phyloP scores from a whole-genome alignment of 2,888 invertebrate genomes.

The Deilephila elpenor region DNA sequence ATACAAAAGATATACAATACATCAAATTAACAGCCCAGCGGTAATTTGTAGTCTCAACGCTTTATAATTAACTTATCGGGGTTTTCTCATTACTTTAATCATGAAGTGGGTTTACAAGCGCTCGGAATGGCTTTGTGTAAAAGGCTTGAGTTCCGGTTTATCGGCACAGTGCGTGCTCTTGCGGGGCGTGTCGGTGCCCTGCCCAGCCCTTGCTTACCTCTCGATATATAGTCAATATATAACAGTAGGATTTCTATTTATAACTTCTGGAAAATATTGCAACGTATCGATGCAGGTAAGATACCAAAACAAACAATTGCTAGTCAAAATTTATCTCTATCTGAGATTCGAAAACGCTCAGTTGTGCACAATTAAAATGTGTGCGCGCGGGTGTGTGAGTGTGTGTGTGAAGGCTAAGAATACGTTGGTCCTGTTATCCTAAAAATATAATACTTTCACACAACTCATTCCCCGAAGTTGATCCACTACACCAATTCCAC shows the following conservation, averaged over 20 bases:
- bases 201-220: conserved; percentile 36
- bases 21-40: not conserved
- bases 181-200: conserved; percentile 50
- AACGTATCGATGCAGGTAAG: no score
- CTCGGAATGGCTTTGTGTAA: conserved; percentile 2
- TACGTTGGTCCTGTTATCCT: not conserved
- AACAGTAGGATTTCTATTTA: not conserved
- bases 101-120: conserved; percentile 11
- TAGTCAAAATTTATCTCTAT: no score
- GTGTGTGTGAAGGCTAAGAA: no score
- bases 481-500: conserved; percentile 26
- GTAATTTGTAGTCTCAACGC: not conserved
- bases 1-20: not conserved
- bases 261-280: not conserved
- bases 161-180: conserved; percentile 51
- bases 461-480: conserved; percentile 8
- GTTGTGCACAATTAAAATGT: no score
- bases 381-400: no score
- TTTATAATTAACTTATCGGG: conserved; percentile 14
- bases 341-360: no score
- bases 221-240: not conserved
- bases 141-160: conserved; percentile 48
- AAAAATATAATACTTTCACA: not conserved
- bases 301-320: no score
- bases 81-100: conserved; percentile 8